Evolutionary conservation across 1,140 invertebrate species (phyloP), one percentile per base, ranked within the genome.

Genomic region (Caenorhabditis tropicalis): DNA sequence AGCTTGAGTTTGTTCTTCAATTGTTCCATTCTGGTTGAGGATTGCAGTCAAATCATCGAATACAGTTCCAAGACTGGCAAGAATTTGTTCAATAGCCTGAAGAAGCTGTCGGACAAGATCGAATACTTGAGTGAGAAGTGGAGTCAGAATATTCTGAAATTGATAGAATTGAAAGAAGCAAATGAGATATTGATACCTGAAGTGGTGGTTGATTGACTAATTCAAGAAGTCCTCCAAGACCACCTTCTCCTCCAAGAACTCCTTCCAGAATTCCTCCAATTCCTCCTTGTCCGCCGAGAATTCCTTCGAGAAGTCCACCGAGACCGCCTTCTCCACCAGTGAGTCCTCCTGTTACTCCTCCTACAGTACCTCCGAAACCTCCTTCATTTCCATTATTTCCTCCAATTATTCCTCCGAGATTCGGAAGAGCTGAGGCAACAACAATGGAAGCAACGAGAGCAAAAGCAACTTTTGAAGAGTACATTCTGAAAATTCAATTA

Each of bases 401-500:
- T 19, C 48, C 48, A n/a, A 51, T 15, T 6, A 51, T 51, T 19
- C n/a, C 48, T 16, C 0, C 12, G 5, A 51, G 9, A 19, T 19
- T 19, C 0, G 48, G 53, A 29, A 15, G 21, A 0, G 21, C 53
- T 10, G 53, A 56, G 7, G 24, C 53, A 6, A 56, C 10, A 56
- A 24, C 53, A 56, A 56, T 56, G 0, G 53, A 56, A 56, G 53
- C 53, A 15, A 56, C 53, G 12, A 56, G 9, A 27, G 51, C 51
- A 5, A 56, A 56, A 12, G 27, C 21, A 19, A 51, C 48, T 51
- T 51, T 51, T 12, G 48, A 51, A 19, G 51, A 56, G 51, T 7
- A 56, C 51, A 56, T 56, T 56, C 51, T 56, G 51, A 56, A 27
- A 56, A 51, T n/a, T n/a, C n/a, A 51, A 46, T 46, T 46, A 46